These are phyloP conservation scores for Pedicia rivosa DNA, from an alignment of 2,888 invertebrate species.

Conservation along the genomic window DNA sequence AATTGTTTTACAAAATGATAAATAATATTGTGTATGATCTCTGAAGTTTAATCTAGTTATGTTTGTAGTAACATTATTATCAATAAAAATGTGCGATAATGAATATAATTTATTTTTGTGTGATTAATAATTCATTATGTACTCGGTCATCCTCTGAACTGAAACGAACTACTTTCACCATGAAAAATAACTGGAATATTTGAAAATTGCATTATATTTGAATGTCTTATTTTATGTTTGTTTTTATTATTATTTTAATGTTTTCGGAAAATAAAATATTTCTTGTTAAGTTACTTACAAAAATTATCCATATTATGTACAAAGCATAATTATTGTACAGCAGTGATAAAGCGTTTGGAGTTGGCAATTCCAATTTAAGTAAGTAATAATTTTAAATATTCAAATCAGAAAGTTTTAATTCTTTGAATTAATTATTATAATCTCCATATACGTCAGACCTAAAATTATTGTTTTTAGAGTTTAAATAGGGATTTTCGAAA, in stretches of 20 bases:
- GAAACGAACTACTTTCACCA: slow-evolving; percentile 59
- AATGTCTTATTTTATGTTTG: not conserved
- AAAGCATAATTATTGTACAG: slow-evolving; percentile 80
- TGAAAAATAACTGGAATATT: slow-evolving; percentile 33
- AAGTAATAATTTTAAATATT: too few relatives aligned
- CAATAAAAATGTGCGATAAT: too few relatives aligned
- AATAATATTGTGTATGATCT: too few relatives aligned
- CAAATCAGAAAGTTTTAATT: slow-evolving; percentile 81
- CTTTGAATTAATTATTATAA: slow-evolving; percentile 83
- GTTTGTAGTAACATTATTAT: too few relatives aligned
- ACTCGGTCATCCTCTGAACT: slow-evolving; percentile 61
- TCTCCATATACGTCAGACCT: slow-evolving; percentile 79
- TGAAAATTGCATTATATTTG: not conserved
- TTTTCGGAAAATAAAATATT: slow-evolving; percentile 6
- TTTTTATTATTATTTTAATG: slow-evolving; percentile 6
- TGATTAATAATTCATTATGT: too few relatives aligned
- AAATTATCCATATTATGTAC: slow-evolving; percentile 89
- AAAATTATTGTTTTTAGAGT: too few relatives aligned
- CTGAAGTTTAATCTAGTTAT: too few relatives aligned
- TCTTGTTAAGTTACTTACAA: too few relatives aligned
- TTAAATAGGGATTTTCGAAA: slow-evolving; percentile 8
- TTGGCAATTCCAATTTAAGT: slow-evolving; percentile 80
- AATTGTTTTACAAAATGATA: too few relatives aligned
- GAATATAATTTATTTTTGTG: too few relatives aligned
- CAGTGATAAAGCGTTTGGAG: slow-evolving; percentile 78